Percentiles rank a stretch among this genome's conserved stretches.
Evolutionary conservation across 1,140 invertebrate species (phyloP).

Genomic region (Eupristina koningsbergeri): DNA sequence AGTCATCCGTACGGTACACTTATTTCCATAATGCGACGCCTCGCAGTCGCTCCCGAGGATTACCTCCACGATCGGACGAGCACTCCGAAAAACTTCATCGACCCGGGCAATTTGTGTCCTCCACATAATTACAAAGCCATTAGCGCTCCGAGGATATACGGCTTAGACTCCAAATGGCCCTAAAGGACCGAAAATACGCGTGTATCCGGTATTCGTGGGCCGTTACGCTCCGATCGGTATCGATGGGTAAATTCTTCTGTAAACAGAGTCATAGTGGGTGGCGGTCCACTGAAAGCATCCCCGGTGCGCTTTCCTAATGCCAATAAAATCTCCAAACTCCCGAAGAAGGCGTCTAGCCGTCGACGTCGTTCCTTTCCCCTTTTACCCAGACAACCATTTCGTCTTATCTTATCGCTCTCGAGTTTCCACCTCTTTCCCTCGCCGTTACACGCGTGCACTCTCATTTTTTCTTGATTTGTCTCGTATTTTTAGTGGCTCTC

Average conservation of each 20-base stretch:
- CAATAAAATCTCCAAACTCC: constrained; percentile 49
- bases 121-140: constrained; percentile 43
- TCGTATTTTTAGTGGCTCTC: constrained; percentile 37
- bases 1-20: neutral
- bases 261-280: constrained; percentile 12
- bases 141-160: constrained; percentile 29
- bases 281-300: constrained; percentile 7
- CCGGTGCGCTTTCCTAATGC: constrained; percentile 25
- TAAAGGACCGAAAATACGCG: neutral
- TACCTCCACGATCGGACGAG: neutral
- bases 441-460: constrained; percentile 1
- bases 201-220: too few species aligned
- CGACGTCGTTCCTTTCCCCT: constrained; percentile 25
- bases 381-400: constrained; percentile 31
- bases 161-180: neutral
- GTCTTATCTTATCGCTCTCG: constrained; percentile 37
- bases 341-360: constrained; percentile 24
- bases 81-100: neutral
- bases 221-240: constrained; percentile 11
- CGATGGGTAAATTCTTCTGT: constrained; percentile 25
- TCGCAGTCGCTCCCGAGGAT: neutral
- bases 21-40: constrained; percentile 35
- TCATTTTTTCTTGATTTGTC: constrained; percentile 38
- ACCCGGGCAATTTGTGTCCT: constrained; percentile 29
- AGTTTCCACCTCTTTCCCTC: constrained; percentile 40